Conservation (phyloP, 2,797 vertebrate species). For the Coendou prehensilis region DNA sequence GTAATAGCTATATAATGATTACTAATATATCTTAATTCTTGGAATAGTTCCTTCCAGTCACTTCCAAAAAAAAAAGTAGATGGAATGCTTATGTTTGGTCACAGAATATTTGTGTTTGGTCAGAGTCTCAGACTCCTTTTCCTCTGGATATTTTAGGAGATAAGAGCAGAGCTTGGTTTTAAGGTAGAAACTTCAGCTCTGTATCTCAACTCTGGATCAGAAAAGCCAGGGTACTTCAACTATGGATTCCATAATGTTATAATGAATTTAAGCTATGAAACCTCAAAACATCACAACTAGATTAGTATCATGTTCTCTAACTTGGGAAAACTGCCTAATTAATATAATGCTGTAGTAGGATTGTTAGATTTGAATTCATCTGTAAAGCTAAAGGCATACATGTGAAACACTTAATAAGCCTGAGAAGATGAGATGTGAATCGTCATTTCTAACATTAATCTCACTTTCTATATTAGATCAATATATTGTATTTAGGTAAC, state of each 20-base stretch:
- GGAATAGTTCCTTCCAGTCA: conserved; percentile 21
- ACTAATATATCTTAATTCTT: conserved; percentile 42
- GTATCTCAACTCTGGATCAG: neutral
- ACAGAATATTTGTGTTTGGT: neutral
- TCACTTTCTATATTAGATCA: too few species aligned
- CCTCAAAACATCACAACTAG: conserved; percentile 69
- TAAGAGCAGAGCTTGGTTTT: conserved; percentile 34
- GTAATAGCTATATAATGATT: neutral
- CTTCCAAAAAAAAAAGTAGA: conserved; percentile 16
- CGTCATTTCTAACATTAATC: too few species aligned
- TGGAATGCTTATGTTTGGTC: neutral
- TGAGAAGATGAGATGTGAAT: conserved; percentile 76
- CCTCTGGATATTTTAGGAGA: conserved; percentile 37
- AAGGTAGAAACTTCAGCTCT: conserved; percentile 27
- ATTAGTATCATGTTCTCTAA: conserved; percentile 68
- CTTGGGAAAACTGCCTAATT: conserved; percentile 68
- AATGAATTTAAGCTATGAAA: conserved; percentile 31
- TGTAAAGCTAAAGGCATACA: neutral
- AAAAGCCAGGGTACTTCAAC: neutral
- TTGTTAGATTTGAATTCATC: conserved; percentile 71
- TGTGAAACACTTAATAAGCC: neutral
- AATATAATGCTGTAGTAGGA: conserved; percentile 50
- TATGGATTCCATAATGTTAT: conserved; percentile 64
- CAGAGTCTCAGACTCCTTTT: conserved; percentile 9
- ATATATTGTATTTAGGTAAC: too few species aligned